Conservation (phyloP, 2,113 vertebrate species). For the Hemibagrus wyckioides region DNA sequence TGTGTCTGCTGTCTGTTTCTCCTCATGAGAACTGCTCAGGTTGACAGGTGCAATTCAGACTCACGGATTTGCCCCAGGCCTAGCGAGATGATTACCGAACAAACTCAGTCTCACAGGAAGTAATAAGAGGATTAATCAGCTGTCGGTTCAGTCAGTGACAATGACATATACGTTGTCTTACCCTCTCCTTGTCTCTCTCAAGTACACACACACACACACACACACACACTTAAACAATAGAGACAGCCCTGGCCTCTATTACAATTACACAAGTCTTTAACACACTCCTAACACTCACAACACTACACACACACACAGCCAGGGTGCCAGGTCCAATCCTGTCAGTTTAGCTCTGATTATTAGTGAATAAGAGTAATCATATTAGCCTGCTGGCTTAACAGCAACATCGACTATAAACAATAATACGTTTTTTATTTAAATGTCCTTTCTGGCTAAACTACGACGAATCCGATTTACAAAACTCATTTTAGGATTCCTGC, state of each 20-base stretch:
- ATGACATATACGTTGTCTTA: constrained; percentile 6
- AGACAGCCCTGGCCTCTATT: neutral
- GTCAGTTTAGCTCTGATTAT: too few relatives aligned
- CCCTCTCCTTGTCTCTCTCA: constrained; percentile 37
- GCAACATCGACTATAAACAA: neutral
- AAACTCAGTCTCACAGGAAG: constrained; percentile 64
- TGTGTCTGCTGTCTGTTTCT: constrained; percentile 44
- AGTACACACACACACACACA: constrained; percentile 20
- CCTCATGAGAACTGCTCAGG: constrained; percentile 21
- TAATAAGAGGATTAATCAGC: constrained; percentile 83
- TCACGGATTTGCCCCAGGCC: constrained; percentile 41
- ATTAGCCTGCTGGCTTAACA: neutral
- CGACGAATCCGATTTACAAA: neutral
- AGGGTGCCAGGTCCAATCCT: too few relatives aligned
- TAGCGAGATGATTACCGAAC: constrained; percentile 63
- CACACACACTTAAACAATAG: neutral
- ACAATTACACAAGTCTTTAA: constrained; percentile 1
- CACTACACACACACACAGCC: neutral
- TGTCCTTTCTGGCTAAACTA: neutral
- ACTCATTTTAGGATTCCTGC: neutral
- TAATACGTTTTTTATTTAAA: neutral
- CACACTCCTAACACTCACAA: neutral
- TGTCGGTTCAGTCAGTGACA: constrained; percentile 76
- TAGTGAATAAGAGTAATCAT: too few relatives aligned
- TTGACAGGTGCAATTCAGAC: constrained; percentile 36